Conservation (phyloP, 2,113 vertebrate species). For the Prietella phreatophila region DNA sequence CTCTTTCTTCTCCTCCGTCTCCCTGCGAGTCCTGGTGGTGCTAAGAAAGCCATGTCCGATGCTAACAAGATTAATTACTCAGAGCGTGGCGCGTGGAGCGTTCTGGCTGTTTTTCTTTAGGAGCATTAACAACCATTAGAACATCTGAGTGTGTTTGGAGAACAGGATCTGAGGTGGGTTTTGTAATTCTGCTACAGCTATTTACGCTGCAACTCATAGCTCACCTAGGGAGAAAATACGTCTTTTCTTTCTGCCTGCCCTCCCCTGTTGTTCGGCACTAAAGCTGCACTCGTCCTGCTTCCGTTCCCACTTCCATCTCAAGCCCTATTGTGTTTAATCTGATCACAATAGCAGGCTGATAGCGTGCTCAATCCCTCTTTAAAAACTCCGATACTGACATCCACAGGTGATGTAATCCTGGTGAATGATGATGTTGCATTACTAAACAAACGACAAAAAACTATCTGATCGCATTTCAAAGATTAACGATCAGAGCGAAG, state of each 20-base stretch:
- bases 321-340: neutral
- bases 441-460: neutral
- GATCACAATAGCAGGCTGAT: neutral
- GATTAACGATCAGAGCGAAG: neutral
- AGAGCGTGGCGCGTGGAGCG: constrained; percentile 36
- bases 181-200: constrained; percentile 55
- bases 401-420: neutral
- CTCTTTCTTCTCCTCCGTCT: neutral
- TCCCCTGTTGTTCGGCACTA: constrained; percentile 22
- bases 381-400: neutral
- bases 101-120: constrained; percentile 13
- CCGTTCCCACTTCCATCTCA: neutral
- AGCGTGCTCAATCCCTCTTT: neutral
- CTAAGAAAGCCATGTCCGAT: constrained; percentile 53
- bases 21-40: constrained; percentile 1
- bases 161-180: neutral
- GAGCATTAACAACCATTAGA: neutral
- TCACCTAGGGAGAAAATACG: constrained; percentile 43
- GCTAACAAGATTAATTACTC: constrained; percentile 67
- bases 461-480: neutral
- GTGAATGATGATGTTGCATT: neutral
- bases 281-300: neutral
- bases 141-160: constrained; percentile 22
- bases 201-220: constrained; percentile 50
- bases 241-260: constrained; percentile 23